Evolutionary conservation across 2,797 vertebrate genomes (phyloP), one percentile per base, ranked within the genome.

Genomic region (Lophotriccus pileatus): DNA sequence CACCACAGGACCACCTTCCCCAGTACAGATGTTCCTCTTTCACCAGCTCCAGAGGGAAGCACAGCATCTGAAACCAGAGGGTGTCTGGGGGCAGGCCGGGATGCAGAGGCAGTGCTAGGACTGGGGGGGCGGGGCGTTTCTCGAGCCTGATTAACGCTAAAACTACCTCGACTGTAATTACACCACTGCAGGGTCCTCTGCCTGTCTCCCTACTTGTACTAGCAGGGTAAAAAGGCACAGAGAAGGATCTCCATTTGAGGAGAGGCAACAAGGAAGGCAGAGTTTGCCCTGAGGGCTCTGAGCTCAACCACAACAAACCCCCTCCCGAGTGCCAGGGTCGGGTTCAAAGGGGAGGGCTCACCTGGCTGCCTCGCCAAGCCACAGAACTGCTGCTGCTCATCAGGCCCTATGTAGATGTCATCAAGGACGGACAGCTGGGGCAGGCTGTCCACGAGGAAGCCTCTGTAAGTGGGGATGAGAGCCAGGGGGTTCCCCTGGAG

Each of bases 401-500:
- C 97, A 2, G 97, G 93, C 2, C 95, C 90, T 93, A 99, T 92
- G 15, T 91, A 89, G 52, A 94, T 69, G 43, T 98, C 96, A 3
- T 99, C 99, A 2, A 99, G 97, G 81, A 96, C 59, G 2, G 77
- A 96, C 43, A 99, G 98, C 41, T 34, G 83, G 12, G 97, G 95
- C 87, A 99, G 97, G 89, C 97, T 97, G 97, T 99, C 99, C 43
- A 99, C 62, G 0, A 98, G 93, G 63, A 98, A 96, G 50, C 98
- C 99, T 1, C 98, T 98, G 97, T 99, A 99, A 44, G 97, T 86
- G 3, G 98, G 97, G 12, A 97, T 93, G 15, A 99, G 97, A 7
- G 98, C 97, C 84, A 99, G 93, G 0, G 99, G 99, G 95, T 99
- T 99, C 10, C 98, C 99, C 72, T 98, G 97, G 43, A 99, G 98